Evolutionary conservation across 2,113 vertebrate genomes (phyloP).

Genomic region (Petroica traversi): DNA sequence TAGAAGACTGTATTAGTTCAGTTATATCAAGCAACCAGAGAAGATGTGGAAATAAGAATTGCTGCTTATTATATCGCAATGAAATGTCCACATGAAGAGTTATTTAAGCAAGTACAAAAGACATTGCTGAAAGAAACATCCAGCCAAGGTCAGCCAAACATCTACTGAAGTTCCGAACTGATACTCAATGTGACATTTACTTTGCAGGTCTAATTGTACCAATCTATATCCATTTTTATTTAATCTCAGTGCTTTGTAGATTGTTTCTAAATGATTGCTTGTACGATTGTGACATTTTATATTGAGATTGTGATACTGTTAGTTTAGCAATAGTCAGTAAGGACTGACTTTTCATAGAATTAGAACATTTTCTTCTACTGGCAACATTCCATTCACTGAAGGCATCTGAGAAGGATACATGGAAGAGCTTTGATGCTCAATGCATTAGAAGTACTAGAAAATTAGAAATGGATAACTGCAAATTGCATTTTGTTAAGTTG

Average conservation of each 20-base stretch:
- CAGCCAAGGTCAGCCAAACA: conserved; percentile 80
- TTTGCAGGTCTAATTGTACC: neutral
- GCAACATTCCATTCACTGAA: neutral
- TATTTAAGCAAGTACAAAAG: conserved; percentile 76
- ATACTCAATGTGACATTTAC: neutral
- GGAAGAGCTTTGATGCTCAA: neutral
- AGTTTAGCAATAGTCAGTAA: neutral
- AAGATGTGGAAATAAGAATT: conserved; percentile 85
- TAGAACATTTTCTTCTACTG: neutral
- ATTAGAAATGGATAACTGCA: neutral
- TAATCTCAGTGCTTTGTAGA: neutral
- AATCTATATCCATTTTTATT: neutral
- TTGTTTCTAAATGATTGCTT: neutral
- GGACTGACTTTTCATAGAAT: neutral
- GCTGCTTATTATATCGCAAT: conserved; percentile 85
- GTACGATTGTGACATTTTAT: neutral
- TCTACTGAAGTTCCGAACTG: neutral
- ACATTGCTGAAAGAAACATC: conserved; percentile 80
- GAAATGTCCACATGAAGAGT: conserved; percentile 77
- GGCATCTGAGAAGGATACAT: neutral
- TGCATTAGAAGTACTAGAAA: neutral
- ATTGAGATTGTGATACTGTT: neutral
- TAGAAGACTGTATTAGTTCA: conserved; percentile 78
- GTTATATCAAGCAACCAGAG: conserved; percentile 75
- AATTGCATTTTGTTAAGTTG: neutral